phyloP scores from a whole-genome alignment of 2,113 vertebrate genomes.

The Dendrocopos noguchii region DNA sequence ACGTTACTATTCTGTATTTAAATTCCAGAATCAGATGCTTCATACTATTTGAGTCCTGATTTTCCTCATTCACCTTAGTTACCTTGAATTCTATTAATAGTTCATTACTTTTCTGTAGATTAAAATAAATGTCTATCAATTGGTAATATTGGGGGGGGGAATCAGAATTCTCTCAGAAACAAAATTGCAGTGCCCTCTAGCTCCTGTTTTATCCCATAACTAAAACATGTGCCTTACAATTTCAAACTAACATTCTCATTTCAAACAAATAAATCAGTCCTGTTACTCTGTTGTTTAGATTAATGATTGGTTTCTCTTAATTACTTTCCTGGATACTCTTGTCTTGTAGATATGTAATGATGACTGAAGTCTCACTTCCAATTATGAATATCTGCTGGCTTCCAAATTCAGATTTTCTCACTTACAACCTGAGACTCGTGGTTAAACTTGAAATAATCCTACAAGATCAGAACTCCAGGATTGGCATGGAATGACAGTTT shows the following conservation, averaged over 20 bases:
- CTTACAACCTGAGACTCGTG: background rate
- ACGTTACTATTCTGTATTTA: background rate
- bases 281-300: background rate
- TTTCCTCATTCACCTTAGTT: background rate
- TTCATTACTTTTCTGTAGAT: slow-evolving; percentile 50
- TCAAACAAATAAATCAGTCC: background rate
- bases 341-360: background rate
- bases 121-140: background rate
- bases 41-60: background rate
- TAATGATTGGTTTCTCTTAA: background rate
- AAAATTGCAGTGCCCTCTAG: background rate
- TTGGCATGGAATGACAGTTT: fast-evolving
- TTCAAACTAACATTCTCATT: background rate
- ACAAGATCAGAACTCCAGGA: background rate
- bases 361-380: background rate
- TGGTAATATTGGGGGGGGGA: background rate
- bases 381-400: background rate
- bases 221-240: background rate
- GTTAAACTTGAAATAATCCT: background rate
- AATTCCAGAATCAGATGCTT: background rate
- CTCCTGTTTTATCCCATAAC: background rate
- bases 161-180: background rate
- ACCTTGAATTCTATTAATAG: slow-evolving; percentile 4
- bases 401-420: background rate
- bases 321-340: background rate